Base-by-base conservation (phyloP, 2,888 invertebrate genomes). In the Beris chalybata region DNA sequence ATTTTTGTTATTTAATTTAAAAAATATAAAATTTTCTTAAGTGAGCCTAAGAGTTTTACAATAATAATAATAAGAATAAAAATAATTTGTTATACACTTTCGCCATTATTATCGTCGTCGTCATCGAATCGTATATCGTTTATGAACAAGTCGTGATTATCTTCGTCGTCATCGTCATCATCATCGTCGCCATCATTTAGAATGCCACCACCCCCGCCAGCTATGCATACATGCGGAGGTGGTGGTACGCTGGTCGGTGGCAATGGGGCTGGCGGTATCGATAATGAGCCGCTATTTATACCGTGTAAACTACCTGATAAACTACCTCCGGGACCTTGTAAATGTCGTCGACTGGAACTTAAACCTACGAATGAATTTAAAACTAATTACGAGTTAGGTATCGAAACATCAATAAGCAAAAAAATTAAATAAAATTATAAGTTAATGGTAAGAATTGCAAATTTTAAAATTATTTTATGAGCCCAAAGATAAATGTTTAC, bases 251-350 rank as follows among this genome's bases (percentile, higher is more conserved):
- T 79, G 43, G 79, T 79, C 29, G 81, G 81, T 64, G 81, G 81
- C 69, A 79, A 70, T n/a, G 81, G 81, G 11, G 81, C 81, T 9
- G 81, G 81, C 58, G 81, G 81, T 71, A 81, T 81, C 68, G 79
- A 76, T 66, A 81, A 70, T 30, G 74, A 77, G 43, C 79, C 79
- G 68, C 78, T 79, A 69, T 80, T 80, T 44, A 81, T 78, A 69
- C 80, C 80, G 67, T 81, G 81, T 61, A 81, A 71, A 69, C 81
- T 81, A 64, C 81, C 81, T n/a, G 81, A 80, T 67, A 81, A 76
- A 71, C 81, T 81, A 58, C 78, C 76, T 50, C 80, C 80, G 45
- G 78, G 76, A 56, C 79, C 76, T 73, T 81, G 81, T 69, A 81
- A 72, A 76, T 81, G 81, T 66, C 81, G 77, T 66, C 81, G 78